Percentiles rank a stretch among this genome's conserved stretches.
These are phyloP conservation scores for Rostratula benghalensis DNA, from an alignment of 2,113 vertebrate species.

Conservation along the genomic window DNA sequence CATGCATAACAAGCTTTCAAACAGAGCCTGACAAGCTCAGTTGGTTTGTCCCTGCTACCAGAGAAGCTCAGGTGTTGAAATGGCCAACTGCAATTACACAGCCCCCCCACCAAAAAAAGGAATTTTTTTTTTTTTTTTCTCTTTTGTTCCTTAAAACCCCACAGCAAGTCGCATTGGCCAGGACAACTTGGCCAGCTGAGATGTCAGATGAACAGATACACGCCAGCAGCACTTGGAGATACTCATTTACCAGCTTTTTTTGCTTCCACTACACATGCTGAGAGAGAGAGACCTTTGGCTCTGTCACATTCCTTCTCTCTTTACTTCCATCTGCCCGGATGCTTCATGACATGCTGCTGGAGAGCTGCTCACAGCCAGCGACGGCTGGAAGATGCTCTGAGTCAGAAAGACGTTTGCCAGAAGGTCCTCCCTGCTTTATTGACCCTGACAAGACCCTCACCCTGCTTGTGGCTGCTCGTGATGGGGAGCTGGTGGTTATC, in stretches of 20 bases:
- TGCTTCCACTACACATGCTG: background rate
- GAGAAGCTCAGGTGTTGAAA: background rate
- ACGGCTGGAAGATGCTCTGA: background rate
- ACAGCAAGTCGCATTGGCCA: background rate
- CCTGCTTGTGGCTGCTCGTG: background rate
- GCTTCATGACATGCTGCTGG: background rate
- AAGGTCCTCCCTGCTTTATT: background rate
- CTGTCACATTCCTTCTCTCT: background rate
- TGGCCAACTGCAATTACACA: background rate
- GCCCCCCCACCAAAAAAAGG: background rate
- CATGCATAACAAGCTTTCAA: background rate
- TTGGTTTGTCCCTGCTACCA: background rate
- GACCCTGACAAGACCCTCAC: background rate
- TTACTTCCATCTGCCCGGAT: background rate
- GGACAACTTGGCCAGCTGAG: background rate
- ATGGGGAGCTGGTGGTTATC: background rate
- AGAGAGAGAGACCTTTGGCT: background rate
- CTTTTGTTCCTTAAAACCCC: background rate
- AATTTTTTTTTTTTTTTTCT: accelerated
- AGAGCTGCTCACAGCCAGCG: background rate
- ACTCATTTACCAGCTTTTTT: background rate
- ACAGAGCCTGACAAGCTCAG: background rate
- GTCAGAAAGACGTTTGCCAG: background rate
- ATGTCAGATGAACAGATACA: background rate
- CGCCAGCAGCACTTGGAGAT: background rate